phyloP scores from a whole-genome alignment of 2,797 vertebrate species.

The Sus cebifrons region DNA sequence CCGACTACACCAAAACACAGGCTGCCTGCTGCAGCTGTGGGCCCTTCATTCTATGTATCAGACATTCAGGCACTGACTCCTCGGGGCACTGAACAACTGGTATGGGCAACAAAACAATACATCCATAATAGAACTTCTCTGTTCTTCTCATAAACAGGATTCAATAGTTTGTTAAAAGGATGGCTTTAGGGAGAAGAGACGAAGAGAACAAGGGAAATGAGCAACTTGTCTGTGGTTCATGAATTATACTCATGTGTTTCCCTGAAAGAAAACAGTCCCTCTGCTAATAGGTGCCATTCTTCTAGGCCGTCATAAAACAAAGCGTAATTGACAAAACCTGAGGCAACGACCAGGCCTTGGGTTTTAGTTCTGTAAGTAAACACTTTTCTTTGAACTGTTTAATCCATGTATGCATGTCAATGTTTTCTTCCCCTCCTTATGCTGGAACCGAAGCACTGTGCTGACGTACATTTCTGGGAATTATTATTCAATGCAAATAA shows the following conservation, averaged over 20 bases:
- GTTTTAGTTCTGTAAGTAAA: conserved; percentile 83
- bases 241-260: conserved; percentile 81
- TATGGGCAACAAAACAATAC: conserved; percentile 74
- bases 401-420: conserved; percentile 76
- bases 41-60: background rate
- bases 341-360: conserved; percentile 78
- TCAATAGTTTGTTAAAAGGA: conserved; percentile 74
- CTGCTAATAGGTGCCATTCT: conserved; percentile 85
- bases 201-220: conserved; percentile 82
- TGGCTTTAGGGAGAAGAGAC: conserved; percentile 79
- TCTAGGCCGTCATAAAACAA: conserved; percentile 78
- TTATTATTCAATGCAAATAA: conserved; percentile 74
- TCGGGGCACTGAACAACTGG: conserved; percentile 1
- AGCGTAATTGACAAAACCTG: conserved; percentile 83
- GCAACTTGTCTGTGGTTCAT: conserved; percentile 82
- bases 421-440: conserved; percentile 67
- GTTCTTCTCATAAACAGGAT: conserved; percentile 80
- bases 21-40: background rate
- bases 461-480: conserved; percentile 73
- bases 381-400: conserved; percentile 84
- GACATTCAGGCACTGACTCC: background rate
- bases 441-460: conserved; percentile 70
- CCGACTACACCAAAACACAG: background rate
- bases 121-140: conserved; percentile 72
- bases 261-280: conserved; percentile 80